Conservation (phyloP, 2,113 vertebrate genomes). For the Pycnonotus jocosus region DNA sequence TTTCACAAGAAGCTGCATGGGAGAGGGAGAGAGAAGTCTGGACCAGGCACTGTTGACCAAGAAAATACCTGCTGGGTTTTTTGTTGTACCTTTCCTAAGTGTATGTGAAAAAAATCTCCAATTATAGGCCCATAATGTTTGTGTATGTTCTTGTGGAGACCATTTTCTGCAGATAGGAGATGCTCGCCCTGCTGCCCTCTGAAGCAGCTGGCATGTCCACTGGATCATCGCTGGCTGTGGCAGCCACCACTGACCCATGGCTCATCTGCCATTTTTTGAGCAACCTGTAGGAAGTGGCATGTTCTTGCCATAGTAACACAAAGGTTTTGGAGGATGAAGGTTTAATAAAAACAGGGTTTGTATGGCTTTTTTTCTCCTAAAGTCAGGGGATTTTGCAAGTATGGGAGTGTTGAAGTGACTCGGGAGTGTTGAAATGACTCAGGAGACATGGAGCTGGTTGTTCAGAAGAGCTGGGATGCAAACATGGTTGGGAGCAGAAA, state of each 20-base stretch:
- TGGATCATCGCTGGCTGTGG: not conserved
- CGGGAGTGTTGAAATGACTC: not conserved
- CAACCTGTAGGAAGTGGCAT: not conserved
- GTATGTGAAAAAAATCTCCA: not conserved
- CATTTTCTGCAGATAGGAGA: not conserved
- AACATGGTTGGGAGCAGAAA: not conserved
- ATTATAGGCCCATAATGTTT: not conserved
- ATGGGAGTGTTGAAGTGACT: not conserved
- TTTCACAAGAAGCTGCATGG: not conserved
- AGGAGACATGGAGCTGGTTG: not conserved
- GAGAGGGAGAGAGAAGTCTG: not conserved
- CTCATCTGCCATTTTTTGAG: not conserved
- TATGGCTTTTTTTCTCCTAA: not conserved
- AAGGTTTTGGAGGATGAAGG: not conserved
- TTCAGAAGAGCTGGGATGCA: not conserved
- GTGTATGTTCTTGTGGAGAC: not conserved
- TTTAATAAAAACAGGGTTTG: slow-evolving; percentile 12
- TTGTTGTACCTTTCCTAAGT: not conserved
- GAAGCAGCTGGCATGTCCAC: not conserved
- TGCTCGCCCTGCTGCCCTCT: not conserved
- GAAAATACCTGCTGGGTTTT: not conserved
- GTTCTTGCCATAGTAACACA: not conserved
- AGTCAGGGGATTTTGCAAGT: not conserved
- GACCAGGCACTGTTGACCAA: not conserved
- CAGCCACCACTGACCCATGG: not conserved